Base-by-base conservation (phyloP, 2,888 invertebrate genomes). In the Mesochorus sp. region DNA sequence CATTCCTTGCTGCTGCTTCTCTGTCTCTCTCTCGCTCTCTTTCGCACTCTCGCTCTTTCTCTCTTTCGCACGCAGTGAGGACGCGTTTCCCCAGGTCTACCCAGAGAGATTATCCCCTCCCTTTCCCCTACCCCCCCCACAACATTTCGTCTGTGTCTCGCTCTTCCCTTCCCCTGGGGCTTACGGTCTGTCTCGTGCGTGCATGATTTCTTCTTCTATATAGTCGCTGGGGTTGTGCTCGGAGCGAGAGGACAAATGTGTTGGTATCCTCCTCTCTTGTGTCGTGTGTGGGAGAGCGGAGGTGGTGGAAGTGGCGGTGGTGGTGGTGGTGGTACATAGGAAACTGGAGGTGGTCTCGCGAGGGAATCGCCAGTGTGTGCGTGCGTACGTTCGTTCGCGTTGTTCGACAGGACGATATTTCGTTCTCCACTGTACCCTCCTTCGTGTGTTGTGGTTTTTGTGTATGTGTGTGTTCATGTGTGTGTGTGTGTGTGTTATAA, bases 261-360 rank as follows among this genome's bases (percentile, higher is more conserved):
- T n/a, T n/a, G n/a, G n/a, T n/a, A n/a, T n/a, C n/a, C n/a, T n/a
- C n/a, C n/a, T n/a, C n/a, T n/a, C n/a, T n/a, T n/a, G n/a, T n/a
- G n/a, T n/a, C n/a, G n/a, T n/a, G 49, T 57, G 57, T 53, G 37
- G 14, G 55, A 42, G 51, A 8, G 39, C 26, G 37, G 34, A n/a
- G 21, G 8, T 8, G 47, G 8, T 24, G 21, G 61, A 31, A 24
- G 44, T 19, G 47, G 6, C 10, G n/a, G 21, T n/a, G 26, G 12
- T 26, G 62, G 26, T 28, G 31, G 64, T 24, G 24, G 17, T 59
- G 74, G 44, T 57, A 68, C 72, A 71, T 76, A 26, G 51, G 19
- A 51, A 62, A 57, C 59, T 73, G 59, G 67, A 61, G 57, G 67
- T 61, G 67, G 64, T 64, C 66, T 75, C 64, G 31, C 28, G 53